Percentiles rank a stretch among this genome's conserved stretches.
Conservation (phyloP, 1,140 invertebrate genomes). For the Drusus annulatus region DNA sequence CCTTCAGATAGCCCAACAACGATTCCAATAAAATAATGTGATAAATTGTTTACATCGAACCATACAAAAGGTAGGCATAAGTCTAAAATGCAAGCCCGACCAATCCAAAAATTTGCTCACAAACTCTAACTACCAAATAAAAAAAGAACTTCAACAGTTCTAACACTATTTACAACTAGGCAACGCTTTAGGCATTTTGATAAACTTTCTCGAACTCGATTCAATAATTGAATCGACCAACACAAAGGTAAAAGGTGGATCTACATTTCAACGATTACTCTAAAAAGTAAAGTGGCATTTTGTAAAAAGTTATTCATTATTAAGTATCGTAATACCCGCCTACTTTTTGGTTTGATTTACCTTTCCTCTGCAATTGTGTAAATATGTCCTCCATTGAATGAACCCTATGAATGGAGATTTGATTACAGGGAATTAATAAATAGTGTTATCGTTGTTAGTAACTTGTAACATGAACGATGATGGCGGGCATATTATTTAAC, state of each 20-base stretch:
- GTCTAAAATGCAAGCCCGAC: too few relatives aligned
- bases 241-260: neutral
- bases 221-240: neutral
- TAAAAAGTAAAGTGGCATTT: neutral
- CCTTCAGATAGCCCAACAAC: neutral
- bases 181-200: neutral
- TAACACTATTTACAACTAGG: too few relatives aligned
- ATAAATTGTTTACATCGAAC: conserved; percentile 29
- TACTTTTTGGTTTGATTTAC: neutral
- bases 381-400: neutral
- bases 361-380: neutral
- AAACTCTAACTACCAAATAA: too few relatives aligned
- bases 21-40: conserved; percentile 35
- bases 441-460: too few relatives aligned
- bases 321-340: neutral
- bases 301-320: neutral
- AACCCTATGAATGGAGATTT: conserved; percentile 7
- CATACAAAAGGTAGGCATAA: neutral
- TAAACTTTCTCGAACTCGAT: neutral
- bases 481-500: too few relatives aligned
- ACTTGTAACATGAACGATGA: too few relatives aligned
- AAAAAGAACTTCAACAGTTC: too few relatives aligned
- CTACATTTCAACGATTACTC: neutral
- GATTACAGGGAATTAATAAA: conserved; percentile 3
- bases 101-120: too few relatives aligned